A percentile compares a stretch with the other conserved stretches of the same genome.
These are phyloP conservation scores for Centropristis striata DNA, from an alignment of 2,113 vertebrate species.

Conservation along the genomic window DNA sequence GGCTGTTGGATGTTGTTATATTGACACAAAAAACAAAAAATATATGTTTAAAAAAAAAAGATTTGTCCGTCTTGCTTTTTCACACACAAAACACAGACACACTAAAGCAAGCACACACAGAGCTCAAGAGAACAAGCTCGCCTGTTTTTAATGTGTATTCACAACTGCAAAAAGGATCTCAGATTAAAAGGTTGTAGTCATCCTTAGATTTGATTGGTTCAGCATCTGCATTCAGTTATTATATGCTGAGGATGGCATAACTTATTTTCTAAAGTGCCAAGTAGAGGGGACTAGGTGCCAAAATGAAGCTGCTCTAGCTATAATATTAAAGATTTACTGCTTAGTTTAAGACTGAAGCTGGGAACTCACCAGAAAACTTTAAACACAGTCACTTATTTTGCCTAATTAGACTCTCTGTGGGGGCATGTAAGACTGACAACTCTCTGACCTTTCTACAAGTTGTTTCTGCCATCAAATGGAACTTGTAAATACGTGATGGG, in stretches of 20 bases:
- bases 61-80: not conserved
- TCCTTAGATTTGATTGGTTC: not conserved
- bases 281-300: conserved; percentile 6
- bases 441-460: too few species aligned
- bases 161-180: not conserved
- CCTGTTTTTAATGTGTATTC: not conserved
- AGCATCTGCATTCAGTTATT: not conserved
- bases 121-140: not conserved
- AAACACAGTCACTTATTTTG: too few species aligned
- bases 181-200: not conserved
- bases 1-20: too few species aligned
- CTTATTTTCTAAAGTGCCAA: conserved; percentile 10
- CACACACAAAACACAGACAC: not conserved
- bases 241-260: conserved; percentile 4
- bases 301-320: not conserved
- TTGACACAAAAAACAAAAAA: too few species aligned
- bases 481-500: too few species aligned
- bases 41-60: too few species aligned
- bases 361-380: not conserved
- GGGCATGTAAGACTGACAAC: not conserved
- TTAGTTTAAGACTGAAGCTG: not conserved
- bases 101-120: not conserved
- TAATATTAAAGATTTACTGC: not conserved
- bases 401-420: not conserved
- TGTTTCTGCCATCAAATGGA: too few species aligned